Base-by-base conservation (phyloP, 2,113 vertebrate genomes). In the Okapia johnstoni region DNA sequence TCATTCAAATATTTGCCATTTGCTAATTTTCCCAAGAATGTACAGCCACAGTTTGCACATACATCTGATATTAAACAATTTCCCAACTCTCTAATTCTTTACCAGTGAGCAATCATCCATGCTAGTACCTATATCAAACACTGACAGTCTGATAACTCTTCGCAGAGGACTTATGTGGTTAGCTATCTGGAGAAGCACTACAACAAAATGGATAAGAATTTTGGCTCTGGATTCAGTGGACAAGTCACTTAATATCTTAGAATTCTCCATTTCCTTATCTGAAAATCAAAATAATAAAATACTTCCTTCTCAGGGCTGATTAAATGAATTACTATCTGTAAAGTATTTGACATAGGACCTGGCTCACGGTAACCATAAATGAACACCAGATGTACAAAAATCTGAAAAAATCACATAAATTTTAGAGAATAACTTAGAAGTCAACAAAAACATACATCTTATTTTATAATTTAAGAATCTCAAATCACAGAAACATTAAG, bases 241-340 rank as follows among this genome's bases (percentile, higher is more conserved):
- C 57, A 52, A 81, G 46, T 70, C 90, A 88, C 10, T 79, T 54
- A 95, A 57, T 25, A 66, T 90, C 85, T 92, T 88, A 77, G 48
- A 55, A 26, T 40, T 36, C n/a, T 95, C n/a, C 36, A 43, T 90
- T 85, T 88, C 30, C 91, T 91, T 40, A 91, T 43, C 66, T 83
- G 7, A 88, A 97, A 94, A 94, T 90, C 40, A 93, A 95, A 90
- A 93, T 40, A 95, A 54, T 28, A 85, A 85, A 96, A 89, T 85
- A 70, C 12, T 48, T 86, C 26, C 40, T 93, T 91, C 79, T 83
- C 86, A 55, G 46, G 17, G 7, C 19, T 58, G 5, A 97, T 96
- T 92, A 60, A 46, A 77, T 57, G n/a, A 97, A 33, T 73, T 88
- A 70, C n/a, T 30, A 30, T 91, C 77, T 61, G 46, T 73, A 26